Evolutionary conservation across 2,113 vertebrate species (phyloP).

Genomic region (Elaphurus davidianus): DNA sequence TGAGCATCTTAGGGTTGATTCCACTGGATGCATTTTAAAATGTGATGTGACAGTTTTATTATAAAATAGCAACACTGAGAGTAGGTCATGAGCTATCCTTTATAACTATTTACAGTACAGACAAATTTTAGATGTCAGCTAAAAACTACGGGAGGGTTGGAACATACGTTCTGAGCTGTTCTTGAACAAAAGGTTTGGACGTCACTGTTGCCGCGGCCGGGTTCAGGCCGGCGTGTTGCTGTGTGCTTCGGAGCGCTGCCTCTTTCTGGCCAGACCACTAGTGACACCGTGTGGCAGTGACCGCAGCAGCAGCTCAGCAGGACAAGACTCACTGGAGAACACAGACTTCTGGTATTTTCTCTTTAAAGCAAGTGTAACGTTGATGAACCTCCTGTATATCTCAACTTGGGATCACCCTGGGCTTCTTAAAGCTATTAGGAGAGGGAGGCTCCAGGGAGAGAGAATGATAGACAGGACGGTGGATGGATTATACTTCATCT

Average conservation of each 20-base stretch:
- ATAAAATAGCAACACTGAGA: background rate
- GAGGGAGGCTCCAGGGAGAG: background rate
- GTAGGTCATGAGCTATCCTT: background rate
- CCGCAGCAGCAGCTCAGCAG: background rate
- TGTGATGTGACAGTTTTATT: background rate
- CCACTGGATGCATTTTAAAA: background rate
- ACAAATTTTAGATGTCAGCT: background rate
- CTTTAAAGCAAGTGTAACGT: background rate
- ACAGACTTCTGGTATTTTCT: background rate
- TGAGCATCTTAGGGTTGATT: background rate
- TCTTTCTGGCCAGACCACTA: rapidly evolving
- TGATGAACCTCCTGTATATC: background rate
- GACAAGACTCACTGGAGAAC: background rate
- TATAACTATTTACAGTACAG: background rate
- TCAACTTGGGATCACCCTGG: background rate
- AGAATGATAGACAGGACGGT: background rate
- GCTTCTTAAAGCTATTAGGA: background rate
- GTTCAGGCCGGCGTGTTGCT: rapidly evolving
- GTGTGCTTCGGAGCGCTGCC: rapidly evolving
- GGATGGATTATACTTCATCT: background rate
- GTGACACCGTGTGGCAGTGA: background rate
- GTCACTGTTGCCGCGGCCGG: background rate
- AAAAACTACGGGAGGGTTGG: background rate
- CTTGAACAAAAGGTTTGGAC: background rate
- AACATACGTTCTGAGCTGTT: background rate